Conservation (phyloP, 37 sponge, comb jelly and placozoan genomes). For the Ianthella basta region DNA sequence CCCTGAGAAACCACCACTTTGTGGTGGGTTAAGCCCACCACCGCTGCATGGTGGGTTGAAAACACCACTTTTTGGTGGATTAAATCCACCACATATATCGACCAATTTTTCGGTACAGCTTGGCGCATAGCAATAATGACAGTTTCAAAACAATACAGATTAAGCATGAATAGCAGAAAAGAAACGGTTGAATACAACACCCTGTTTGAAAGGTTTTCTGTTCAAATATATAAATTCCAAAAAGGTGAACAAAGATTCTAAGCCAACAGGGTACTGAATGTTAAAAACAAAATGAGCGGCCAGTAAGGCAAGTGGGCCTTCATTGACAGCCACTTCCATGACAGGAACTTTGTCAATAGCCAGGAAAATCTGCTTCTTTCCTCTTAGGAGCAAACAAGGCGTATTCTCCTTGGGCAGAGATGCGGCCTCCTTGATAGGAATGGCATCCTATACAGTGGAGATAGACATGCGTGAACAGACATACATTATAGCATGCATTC, state of each 20-base stretch:
- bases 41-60: too few relatives aligned
- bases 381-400: background rate
- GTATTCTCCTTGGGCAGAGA: background rate
- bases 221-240: background rate
- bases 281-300: background rate
- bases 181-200: too few relatives aligned
- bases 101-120: too few relatives aligned
- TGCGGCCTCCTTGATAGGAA: background rate
- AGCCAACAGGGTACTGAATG: background rate
- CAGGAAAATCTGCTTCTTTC: background rate
- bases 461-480: too few relatives aligned
- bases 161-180: too few relatives aligned
- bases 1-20: too few relatives aligned
- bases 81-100: too few relatives aligned
- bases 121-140: too few relatives aligned
- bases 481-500: too few relatives aligned
- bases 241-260: background rate
- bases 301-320: background rate
- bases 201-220: background rate
- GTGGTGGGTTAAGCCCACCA: too few relatives aligned
- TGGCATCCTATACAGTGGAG: background rate
- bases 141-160: too few relatives aligned
- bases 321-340: background rate
- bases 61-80: too few relatives aligned
- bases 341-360: background rate